Conservation (phyloP, 92 coral and sea anemone species). For the Actinostola sp. region DNA sequence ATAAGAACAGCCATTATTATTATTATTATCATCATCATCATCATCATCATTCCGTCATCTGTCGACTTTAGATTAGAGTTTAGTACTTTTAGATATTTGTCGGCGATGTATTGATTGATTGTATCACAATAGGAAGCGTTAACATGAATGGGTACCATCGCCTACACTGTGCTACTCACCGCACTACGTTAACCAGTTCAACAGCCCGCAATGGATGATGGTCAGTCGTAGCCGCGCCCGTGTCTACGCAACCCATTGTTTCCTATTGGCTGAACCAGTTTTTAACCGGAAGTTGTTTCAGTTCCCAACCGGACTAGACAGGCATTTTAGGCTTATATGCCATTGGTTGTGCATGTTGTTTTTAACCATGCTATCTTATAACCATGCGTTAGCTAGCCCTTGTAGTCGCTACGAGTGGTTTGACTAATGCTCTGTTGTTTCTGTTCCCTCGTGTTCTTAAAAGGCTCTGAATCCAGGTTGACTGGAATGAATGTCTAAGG, state of each 20-base stretch:
- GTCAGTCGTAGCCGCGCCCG: constrained; percentile 6
- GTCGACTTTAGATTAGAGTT: no score
- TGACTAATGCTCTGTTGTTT: no score
- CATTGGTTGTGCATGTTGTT: constrained; percentile 2
- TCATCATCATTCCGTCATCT: not conserved
- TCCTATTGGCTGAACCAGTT: constrained; percentile 3
- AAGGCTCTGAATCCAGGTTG: no score
- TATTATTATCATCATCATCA: no score
- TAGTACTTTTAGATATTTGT: not conserved
- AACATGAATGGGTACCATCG: not conserved
- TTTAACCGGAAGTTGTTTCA: constrained; percentile 5
- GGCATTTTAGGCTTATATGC: not conserved
- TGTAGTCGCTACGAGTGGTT: not conserved
- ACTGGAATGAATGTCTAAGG: no score
- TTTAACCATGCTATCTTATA: not conserved
- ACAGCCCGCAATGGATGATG: constrained; percentile 4
- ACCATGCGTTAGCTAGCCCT: not conserved
- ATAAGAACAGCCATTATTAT: no score
- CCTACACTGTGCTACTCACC: not conserved
- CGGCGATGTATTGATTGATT: not conserved
- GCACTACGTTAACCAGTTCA: not conserved
- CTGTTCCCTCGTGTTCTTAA: no score
- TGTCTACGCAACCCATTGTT: not conserved
- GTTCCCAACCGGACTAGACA: constrained; percentile 8
- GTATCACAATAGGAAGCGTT: constrained; percentile 1